These are phyloP conservation scores for Pica pica DNA, from an alignment of 2,113 vertebrate species.

Conservation along the genomic window DNA sequence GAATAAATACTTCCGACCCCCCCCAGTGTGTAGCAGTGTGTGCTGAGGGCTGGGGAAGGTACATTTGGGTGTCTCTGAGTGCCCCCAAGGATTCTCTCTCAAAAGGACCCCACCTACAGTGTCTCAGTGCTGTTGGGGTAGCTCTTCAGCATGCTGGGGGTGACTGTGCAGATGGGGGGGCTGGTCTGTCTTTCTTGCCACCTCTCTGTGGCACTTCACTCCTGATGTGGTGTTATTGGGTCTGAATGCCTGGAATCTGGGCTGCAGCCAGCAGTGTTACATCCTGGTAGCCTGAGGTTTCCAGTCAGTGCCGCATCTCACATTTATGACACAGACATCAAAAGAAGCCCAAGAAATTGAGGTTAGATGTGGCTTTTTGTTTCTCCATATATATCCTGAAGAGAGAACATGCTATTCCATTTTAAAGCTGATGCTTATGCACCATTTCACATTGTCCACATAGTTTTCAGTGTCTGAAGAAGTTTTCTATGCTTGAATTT, in stretches of 20 bases:
- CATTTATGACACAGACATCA: background rate
- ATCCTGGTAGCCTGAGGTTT: background rate
- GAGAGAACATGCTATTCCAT: background rate
- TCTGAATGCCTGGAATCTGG: background rate
- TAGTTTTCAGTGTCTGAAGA: background rate
- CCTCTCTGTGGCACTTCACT: background rate
- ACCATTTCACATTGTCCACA: background rate
- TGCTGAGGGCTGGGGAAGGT: background rate
- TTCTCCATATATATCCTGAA: background rate
- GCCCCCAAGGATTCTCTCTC: fast-evolving
- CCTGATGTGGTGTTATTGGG: background rate
- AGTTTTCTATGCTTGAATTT: background rate
- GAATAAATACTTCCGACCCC: no score
- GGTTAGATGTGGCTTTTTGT: background rate
- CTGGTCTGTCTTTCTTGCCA: background rate
- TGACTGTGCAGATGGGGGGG: background rate
- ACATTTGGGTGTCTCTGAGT: background rate
- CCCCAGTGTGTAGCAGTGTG: background rate
- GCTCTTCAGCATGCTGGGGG: background rate
- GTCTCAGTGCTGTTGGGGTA: background rate
- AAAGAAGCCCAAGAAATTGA: background rate
- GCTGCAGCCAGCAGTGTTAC: background rate
- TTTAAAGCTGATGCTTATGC: background rate
- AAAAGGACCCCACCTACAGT: background rate
- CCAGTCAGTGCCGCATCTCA: background rate